Conservation (phyloP, 2,797 vertebrate genomes). For the Tenualosa ilisha region DNA sequence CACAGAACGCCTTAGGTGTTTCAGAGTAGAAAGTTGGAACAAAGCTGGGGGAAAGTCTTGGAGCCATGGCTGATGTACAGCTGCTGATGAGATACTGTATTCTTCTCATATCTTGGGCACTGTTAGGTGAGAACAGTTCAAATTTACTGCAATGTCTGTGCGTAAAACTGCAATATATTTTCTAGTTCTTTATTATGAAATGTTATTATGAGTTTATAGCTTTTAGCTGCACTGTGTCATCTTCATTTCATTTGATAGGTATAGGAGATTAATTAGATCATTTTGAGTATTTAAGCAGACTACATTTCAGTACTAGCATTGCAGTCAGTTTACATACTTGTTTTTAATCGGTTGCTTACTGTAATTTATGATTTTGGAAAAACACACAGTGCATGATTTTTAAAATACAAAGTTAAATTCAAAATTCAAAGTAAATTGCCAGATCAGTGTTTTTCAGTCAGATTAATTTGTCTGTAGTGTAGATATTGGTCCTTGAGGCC, state of each 20-base stretch:
- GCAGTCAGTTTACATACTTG: background rate
- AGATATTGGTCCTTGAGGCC: no score
- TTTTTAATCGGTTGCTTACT: background rate
- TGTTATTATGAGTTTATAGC: no score
- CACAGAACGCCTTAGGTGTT: slow-evolving; percentile 19
- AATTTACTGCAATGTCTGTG: background rate
- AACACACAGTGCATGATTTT: background rate
- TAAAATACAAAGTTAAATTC: background rate
- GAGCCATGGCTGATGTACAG: slow-evolving; percentile 46
- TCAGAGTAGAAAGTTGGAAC: slow-evolving; percentile 8
- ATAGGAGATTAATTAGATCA: no score
- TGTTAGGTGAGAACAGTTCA: slow-evolving; percentile 57
- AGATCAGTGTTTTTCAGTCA: background rate
- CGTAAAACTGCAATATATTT: no score
- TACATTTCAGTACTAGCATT: background rate
- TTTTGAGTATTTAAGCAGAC: background rate
- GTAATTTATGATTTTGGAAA: background rate
- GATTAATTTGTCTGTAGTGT: background rate
- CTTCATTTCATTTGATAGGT: no score
- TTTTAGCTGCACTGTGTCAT: no score
- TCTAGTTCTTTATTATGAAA: no score
- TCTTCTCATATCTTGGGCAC: slow-evolving; percentile 48
- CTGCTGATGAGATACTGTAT: slow-evolving; percentile 44
- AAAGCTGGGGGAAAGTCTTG: background rate
- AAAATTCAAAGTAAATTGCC: background rate